Conservation (phyloP, 2,797 vertebrate genomes). For the Gymnoscopelus microlampas region DNA sequence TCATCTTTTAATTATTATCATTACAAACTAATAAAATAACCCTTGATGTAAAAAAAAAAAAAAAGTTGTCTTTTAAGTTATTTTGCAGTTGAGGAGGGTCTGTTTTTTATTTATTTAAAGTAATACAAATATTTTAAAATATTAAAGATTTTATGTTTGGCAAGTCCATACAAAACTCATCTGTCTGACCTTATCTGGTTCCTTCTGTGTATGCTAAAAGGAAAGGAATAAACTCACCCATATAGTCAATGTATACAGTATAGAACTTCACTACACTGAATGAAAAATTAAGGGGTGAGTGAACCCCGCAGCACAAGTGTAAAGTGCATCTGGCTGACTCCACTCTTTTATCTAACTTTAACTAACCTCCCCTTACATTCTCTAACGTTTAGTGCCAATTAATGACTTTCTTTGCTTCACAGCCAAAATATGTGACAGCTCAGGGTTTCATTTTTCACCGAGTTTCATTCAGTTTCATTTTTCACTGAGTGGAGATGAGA, state of each 20-base stretch:
- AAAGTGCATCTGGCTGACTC: constrained; percentile 34
- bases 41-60: too few species aligned
- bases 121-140: too few species aligned
- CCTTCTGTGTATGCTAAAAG: constrained; percentile 3
- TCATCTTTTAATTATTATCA: too few species aligned
- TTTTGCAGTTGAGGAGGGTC: constrained; percentile 3
- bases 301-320: constrained; percentile 38
- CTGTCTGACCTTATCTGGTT: constrained; percentile 28
- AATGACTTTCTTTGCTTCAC: constrained; percentile 17
- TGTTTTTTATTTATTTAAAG: too few species aligned
- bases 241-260: constrained; percentile 27
- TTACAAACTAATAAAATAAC: too few species aligned
- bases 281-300: constrained; percentile 46
- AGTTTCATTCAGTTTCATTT: neutral
- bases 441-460: neutral
- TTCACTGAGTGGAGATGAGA: neutral
- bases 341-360: constrained; percentile 28
- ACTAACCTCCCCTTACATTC: neutral
- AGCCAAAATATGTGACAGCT: neutral
- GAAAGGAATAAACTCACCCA: constrained; percentile 21
- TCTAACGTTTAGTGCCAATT: constrained; percentile 21
- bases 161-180: constrained; percentile 1
- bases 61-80: too few species aligned
- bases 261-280: constrained; percentile 46
- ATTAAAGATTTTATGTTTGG: neutral